Evolutionary conservation across 1,140 invertebrate genomes (phyloP).

Genomic region (Heliconius melpomene): DNA sequence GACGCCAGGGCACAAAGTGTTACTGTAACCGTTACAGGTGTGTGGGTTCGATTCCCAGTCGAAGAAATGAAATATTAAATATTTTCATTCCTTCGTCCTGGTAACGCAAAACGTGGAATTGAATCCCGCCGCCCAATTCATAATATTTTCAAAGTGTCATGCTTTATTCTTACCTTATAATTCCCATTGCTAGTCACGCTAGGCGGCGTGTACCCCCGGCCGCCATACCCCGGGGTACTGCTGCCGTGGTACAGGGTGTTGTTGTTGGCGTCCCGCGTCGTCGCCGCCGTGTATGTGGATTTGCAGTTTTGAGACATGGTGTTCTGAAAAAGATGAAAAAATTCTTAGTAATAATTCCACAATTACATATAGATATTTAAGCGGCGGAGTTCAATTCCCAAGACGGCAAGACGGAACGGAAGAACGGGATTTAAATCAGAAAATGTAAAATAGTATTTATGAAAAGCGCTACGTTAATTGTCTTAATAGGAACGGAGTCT

Average conservation of each 20-base stretch:
- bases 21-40: background rate
- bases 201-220: slow-evolving; percentile 56
- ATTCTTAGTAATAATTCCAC: no score
- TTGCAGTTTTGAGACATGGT: slow-evolving; percentile 75
- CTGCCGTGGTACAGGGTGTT: slow-evolving; percentile 68
- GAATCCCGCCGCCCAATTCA: background rate
- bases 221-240: slow-evolving; percentile 53
- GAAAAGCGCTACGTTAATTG: background rate
- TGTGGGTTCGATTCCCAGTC: background rate
- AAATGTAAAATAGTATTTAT: no score
- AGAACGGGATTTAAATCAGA: no score
- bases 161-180: slow-evolving; percentile 57
- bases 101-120: background rate
- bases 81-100: background rate
- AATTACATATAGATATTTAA: no score
- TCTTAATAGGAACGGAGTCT: background rate
- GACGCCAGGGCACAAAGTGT: no score
- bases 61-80: background rate
- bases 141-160: background rate
- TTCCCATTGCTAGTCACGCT: slow-evolving; percentile 53
- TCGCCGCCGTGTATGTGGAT: slow-evolving; percentile 62
- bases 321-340: slow-evolving; percentile 39
- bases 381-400: no score
- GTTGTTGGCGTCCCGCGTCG: slow-evolving; percentile 70
- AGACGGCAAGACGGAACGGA: no score